phyloP scores from a whole-genome alignment of 2,888 invertebrate genomes.

The Aproaerema taeniolella region DNA sequence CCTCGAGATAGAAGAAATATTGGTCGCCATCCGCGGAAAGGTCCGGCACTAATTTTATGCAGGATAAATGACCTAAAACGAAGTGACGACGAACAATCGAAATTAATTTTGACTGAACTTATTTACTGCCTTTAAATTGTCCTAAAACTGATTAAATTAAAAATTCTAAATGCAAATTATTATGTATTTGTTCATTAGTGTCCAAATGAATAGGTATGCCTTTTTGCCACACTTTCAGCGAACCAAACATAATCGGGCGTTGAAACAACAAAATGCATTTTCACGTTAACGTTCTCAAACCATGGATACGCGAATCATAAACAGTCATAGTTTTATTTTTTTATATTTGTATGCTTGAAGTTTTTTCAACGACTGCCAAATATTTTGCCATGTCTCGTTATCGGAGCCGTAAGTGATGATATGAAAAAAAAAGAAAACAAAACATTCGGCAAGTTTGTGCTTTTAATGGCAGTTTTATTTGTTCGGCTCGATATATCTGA shows the following conservation, averaged over 20 bases:
- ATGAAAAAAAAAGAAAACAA: constrained; percentile 60
- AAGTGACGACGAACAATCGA: constrained; percentile 49
- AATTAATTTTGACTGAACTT: constrained; percentile 63
- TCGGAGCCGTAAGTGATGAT: constrained; percentile 35
- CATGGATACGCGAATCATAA: no score
- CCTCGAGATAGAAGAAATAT: constrained; percentile 65
- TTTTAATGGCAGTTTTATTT: constrained; percentile 69
- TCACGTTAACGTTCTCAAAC: no score
- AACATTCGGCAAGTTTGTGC: constrained; percentile 62
- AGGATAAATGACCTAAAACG: constrained; percentile 62
- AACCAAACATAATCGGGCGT: no score
- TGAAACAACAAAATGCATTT: no score
- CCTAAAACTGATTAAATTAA: no score
- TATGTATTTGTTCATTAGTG: no score
- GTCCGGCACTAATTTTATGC: constrained; percentile 70
- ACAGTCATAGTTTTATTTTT: no score
- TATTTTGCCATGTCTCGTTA: constrained; percentile 24
- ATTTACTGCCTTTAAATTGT: constrained; percentile 63
- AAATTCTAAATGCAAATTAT: no score
- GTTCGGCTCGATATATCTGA: constrained; percentile 64
- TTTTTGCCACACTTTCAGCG: no score
- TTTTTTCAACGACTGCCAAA: no score
- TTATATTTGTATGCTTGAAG: no score
- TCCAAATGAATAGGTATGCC: no score
- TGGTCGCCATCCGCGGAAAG: constrained; percentile 52